These are phyloP conservation scores for Hirtodrosophila trivittata DNA, from an alignment of 2,888 invertebrate genomes.

Conservation along the genomic window DNA sequence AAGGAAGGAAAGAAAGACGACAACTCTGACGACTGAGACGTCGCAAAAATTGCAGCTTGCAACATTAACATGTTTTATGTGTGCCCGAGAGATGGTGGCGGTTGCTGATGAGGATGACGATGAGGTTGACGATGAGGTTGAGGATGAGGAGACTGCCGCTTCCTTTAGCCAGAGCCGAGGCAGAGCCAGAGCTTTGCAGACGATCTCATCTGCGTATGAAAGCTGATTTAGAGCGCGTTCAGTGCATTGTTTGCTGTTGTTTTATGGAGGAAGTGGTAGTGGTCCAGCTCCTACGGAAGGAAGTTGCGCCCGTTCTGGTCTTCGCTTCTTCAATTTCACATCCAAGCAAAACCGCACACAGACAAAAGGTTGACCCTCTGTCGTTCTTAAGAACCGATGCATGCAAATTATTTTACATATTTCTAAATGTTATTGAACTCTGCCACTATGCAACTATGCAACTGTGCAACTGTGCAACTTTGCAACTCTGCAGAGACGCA, in stretches of 20 bases:
- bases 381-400: constrained; percentile 5
- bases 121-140: neutral
- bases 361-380: constrained; percentile 9
- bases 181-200: constrained; percentile 24
- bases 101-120: constrained; percentile 9
- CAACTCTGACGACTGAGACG: constrained; percentile 21
- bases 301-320: constrained; percentile 56
- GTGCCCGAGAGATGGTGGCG: constrained; percentile 10
- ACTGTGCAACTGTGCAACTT: neutral
- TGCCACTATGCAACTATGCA: neutral
- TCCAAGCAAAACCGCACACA: constrained; percentile 4
- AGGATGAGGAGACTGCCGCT: constrained; percentile 12
- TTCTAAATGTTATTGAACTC: constrained; percentile 68
- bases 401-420: constrained; percentile 54
- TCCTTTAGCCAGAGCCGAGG: constrained; percentile 22
- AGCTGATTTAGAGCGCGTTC: constrained; percentile 10
- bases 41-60: constrained; percentile 69
- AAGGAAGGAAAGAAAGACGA: constrained; percentile 23
- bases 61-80: constrained; percentile 70
- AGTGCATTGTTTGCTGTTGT: constrained; percentile 13
- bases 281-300: constrained; percentile 51
- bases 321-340: constrained; percentile 39
- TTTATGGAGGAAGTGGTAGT: constrained; percentile 48
- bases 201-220: constrained; percentile 39
- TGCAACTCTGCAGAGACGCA: neutral